Percentiles rank a stretch among this genome's conserved stretches.
Conservation (phyloP, 1,140 invertebrate species). For the Ruditapes philippinarum region DNA sequence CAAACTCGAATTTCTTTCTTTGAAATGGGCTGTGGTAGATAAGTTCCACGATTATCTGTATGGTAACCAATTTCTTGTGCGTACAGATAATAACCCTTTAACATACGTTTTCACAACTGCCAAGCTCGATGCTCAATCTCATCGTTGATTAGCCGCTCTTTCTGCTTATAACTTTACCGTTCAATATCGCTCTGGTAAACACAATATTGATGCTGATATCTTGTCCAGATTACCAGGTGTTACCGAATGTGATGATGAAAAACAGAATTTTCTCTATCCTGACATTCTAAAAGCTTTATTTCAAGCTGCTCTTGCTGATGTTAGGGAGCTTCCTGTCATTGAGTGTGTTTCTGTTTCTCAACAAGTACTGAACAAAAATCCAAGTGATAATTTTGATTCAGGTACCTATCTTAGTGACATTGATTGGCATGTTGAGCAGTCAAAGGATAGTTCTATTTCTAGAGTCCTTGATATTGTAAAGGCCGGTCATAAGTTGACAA, state of each 20-base stretch:
- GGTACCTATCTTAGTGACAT: neutral
- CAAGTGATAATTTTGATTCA: neutral
- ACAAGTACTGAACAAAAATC: too few relatives aligned
- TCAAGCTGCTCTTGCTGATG: neutral
- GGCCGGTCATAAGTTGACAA: neutral
- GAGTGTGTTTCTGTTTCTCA: too few relatives aligned
- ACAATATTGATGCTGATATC: constrained; percentile 12
- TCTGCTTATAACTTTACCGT: constrained; percentile 65
- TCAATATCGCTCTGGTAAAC: constrained; percentile 59
- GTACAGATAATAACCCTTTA: constrained; percentile 74
- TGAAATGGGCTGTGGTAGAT: constrained; percentile 66
- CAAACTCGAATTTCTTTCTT: constrained; percentile 61
- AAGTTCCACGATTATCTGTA: constrained; percentile 73
- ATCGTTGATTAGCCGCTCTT: constrained; percentile 61
- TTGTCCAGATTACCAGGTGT: constrained; percentile 48
- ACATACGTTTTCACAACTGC: constrained; percentile 68
- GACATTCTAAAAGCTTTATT: neutral
- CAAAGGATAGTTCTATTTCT: neutral
- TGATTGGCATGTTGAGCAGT: neutral
- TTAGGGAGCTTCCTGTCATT: too few relatives aligned
- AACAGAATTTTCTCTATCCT: too few relatives aligned
- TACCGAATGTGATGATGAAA: too few relatives aligned
- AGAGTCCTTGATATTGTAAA: neutral
- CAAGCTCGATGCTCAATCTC: constrained; percentile 68
- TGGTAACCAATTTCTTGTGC: constrained; percentile 47